Percentiles rank a stretch among this genome's conserved stretches.
phyloP scores from a whole-genome alignment of 2,888 invertebrate species.

The Diarsia rubi region DNA sequence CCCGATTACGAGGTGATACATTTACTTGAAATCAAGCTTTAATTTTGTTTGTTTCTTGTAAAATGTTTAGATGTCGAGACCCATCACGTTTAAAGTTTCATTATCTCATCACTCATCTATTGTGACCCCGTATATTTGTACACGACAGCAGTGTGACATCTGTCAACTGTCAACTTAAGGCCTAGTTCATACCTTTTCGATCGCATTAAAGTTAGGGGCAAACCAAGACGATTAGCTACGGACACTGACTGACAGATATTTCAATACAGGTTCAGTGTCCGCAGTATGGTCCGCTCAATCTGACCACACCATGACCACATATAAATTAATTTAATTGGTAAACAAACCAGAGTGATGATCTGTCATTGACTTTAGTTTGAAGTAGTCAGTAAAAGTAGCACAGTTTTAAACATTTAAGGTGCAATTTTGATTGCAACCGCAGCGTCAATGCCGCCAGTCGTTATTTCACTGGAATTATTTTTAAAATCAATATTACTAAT shows the following conservation, averaged over 20 bases:
- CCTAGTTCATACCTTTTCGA: background rate
- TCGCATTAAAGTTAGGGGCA: background rate
- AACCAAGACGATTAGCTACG: background rate
- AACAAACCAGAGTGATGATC: conserved; percentile 13
- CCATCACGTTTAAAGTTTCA: background rate
- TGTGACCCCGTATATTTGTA: background rate
- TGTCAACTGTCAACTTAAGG: background rate
- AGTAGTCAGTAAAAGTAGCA: conserved; percentile 28
- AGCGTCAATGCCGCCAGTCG: background rate
- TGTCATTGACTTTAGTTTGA: conserved; percentile 13
- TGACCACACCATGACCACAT: background rate
- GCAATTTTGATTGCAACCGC: background rate
- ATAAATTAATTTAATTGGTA: conserved; percentile 17
- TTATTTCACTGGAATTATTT: no score
- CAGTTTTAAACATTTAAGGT: conserved; percentile 19
- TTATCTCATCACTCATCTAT: background rate
- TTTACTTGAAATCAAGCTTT: background rate
- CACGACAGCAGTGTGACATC: background rate
- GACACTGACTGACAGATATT: background rate
- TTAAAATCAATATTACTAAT: no score
- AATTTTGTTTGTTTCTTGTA: background rate
- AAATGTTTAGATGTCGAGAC: background rate
- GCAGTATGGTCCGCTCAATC: background rate
- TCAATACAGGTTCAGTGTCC: background rate
- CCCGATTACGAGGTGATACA: background rate